phyloP scores from a whole-genome alignment of 2,113 vertebrate genomes.

The Lampris incognitus region DNA sequence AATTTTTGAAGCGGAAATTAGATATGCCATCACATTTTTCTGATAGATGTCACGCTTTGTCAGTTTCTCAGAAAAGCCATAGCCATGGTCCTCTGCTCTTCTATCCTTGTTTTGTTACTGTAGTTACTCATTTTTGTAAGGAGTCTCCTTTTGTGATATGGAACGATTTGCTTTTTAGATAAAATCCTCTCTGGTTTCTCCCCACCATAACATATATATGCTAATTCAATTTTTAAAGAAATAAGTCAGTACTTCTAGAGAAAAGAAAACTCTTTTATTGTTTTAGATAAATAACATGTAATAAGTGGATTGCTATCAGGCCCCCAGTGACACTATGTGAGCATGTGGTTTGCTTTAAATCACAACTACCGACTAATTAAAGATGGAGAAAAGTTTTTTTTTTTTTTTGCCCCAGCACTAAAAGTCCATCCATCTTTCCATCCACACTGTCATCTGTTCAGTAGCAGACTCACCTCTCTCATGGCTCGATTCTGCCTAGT shows the following conservation, averaged over 20 bases:
- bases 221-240: background rate
- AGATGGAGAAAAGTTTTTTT: slow-evolving; percentile 2
- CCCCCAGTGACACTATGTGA: background rate
- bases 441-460: slow-evolving; percentile 9
- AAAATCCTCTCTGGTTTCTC: background rate
- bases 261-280: no score
- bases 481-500: background rate
- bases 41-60: slow-evolving; percentile 11
- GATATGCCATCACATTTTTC: background rate
- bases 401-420: slow-evolving; percentile 26
- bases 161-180: slow-evolving; percentile 23
- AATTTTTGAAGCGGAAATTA: background rate
- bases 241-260: background rate
- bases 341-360: slow-evolving; percentile 36
- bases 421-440: slow-evolving; percentile 39
- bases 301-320: background rate
- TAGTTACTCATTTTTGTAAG: slow-evolving; percentile 57
- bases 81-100: slow-evolving; percentile 12
- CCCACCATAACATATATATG: background rate
- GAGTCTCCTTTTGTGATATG: slow-evolving; percentile 49
- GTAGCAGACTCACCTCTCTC: background rate
- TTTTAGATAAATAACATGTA: no score
- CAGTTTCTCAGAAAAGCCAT: slow-evolving; percentile 44
- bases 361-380: slow-evolving; percentile 22
- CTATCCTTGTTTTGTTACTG: background rate